Conservation (phyloP, 2,797 vertebrate genomes). For the Melanotaenia maccullochi region DNA sequence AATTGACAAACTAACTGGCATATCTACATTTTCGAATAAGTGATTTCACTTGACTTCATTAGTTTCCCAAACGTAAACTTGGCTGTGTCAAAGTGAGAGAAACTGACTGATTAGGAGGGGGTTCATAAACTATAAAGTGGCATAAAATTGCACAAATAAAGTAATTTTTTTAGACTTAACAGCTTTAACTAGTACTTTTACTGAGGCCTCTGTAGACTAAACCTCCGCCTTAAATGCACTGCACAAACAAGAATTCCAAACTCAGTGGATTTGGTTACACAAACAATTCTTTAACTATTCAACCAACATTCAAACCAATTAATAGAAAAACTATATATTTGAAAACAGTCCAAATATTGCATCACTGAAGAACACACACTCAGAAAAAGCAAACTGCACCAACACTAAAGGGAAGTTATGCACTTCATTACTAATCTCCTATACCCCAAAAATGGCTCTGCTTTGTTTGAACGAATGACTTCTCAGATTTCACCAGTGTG, state of each 20-base stretch:
- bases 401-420: neutral
- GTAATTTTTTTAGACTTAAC: neutral
- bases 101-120: neutral
- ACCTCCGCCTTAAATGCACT: neutral
- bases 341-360: neutral
- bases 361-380: neutral
- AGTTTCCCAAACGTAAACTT: conserved; percentile 1
- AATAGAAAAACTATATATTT: neutral
- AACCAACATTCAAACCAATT: neutral
- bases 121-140: neutral
- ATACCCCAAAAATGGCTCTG: neutral
- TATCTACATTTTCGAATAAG: no score
- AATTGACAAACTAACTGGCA: no score
- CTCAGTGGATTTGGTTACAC: neutral
- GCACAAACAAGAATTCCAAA: neutral
- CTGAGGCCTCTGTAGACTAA: neutral
- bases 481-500: neutral
- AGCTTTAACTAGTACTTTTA: neutral
- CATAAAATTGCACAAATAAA: neutral
- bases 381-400: conserved; percentile 7
- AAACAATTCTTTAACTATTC: neutral
- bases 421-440: neutral
- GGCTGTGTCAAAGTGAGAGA: neutral
- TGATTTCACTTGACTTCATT: no score
- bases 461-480: neutral